Evolutionary conservation across 1,140 invertebrate species (phyloP), one percentile per base, ranked within the genome.

Genomic region (Prorops nasuta): DNA sequence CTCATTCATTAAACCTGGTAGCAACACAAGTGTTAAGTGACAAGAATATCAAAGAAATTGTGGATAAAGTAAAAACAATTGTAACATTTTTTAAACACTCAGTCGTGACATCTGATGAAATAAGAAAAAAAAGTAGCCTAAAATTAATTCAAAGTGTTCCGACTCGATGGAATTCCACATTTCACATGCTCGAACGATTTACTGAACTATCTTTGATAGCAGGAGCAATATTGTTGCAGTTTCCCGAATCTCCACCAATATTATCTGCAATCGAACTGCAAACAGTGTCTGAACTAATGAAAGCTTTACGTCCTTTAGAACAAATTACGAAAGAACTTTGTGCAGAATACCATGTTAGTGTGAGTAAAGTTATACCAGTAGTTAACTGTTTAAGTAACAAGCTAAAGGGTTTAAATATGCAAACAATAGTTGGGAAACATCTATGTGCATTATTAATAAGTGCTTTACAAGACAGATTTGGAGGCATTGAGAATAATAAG

Each of bases 181-280:
- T n/a, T n/a, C n/a, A n/a, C n/a, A 74, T 73, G 71, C 52, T 71
- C 1, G 34, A 65, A 51, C 41, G 70, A 50, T 76, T 77, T 64
- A 35, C 70, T 8, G 59, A 67, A 21, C 31, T 73, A 10, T 42
- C 57, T 20, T 61, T 19, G 50, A 44, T 60, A 6, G 32, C 76
- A 3, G 70, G 51, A 39, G 52, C 66, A 17, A 67, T 72, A 34
- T 37, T 71, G 7, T 39, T 69, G 40, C 45, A 63, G 22, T 61
- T 71, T 55, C 54, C 49, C 44, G 63, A 39, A 31, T 58, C 63
- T 38, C 71, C 72, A 14, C 36, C 61, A 9, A 69, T 77, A 63
- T 43, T 75, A 3, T 53, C 19, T 55, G 63, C 39, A 4, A 44
- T 50, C 22, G 70, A 76, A 63, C 36, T 74, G 31, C 46, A 51